phyloP scores from a whole-genome alignment of 2,797 vertebrate genomes.

The Cichlasoma orientale region DNA sequence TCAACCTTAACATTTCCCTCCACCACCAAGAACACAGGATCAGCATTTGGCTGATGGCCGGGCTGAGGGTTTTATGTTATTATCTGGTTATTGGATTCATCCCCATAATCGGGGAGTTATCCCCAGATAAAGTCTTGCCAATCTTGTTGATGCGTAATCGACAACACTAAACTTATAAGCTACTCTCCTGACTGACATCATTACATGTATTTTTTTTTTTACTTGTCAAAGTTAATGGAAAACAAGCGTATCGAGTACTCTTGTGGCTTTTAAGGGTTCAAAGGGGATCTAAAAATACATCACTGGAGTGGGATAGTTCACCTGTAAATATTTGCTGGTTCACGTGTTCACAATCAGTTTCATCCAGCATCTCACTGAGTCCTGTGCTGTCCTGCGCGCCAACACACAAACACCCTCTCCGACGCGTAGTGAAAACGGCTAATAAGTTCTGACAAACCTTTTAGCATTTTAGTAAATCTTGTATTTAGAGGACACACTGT shows the following conservation, averaged over 20 bases:
- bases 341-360: constrained; percentile 22
- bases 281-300: constrained; percentile 47
- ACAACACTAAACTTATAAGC: constrained; percentile 26
- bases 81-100: constrained; percentile 56
- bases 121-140: constrained; percentile 30
- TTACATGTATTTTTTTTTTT: neutral
- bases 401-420: constrained; percentile 8
- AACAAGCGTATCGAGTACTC: constrained; percentile 42
- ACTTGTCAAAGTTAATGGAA: constrained; percentile 49
- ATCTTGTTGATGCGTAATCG: constrained; percentile 45
- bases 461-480: constrained; percentile 11
- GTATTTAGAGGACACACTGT: constrained; percentile 17
- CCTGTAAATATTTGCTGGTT: constrained; percentile 41
- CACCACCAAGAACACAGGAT: constrained; percentile 29
- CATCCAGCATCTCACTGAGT: constrained; percentile 2
- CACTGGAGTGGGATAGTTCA: constrained; percentile 34
- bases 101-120: constrained; percentile 41
- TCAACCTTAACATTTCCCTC: constrained; percentile 11
- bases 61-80: constrained; percentile 40
- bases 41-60: constrained; percentile 47
- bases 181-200: constrained; percentile 50
- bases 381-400: constrained; percentile 1
- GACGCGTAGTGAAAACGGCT: neutral
- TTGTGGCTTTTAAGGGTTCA: constrained; percentile 51
- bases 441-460: constrained; percentile 6